A percentile compares a stretch with the other conserved stretches of the same genome.
Evolutionary conservation across 2,797 vertebrate species (phyloP).

Genomic region (Sciurus carolinensis): DNA sequence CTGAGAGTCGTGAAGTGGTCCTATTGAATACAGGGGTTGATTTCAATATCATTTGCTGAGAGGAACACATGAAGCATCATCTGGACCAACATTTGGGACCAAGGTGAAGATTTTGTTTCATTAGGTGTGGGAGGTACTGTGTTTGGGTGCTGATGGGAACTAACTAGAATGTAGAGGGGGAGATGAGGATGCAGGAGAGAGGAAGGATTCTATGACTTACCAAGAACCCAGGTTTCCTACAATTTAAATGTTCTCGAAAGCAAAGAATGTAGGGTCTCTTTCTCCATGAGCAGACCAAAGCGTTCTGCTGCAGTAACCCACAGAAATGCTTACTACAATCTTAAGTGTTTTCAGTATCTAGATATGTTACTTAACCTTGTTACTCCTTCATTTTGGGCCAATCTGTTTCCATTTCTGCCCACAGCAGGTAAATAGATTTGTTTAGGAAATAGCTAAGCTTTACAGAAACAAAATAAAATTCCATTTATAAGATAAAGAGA

Average conservation of each 20-base stretch:
- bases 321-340: not conserved
- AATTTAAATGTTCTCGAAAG: not conserved
- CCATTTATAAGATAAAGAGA: not conserved
- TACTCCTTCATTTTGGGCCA: not conserved
- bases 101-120: not conserved
- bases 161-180: not conserved
- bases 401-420: slow-evolving; percentile 11
- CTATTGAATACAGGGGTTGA: rapidly evolving
- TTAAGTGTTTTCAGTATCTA: not conserved
- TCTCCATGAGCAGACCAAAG: not conserved
- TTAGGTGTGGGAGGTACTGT: not conserved
- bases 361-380: not conserved
- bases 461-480: not conserved
- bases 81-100: not conserved
- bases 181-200: not conserved
- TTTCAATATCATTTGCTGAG: not conserved
- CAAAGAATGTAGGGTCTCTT: not conserved
- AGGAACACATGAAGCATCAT: not conserved
- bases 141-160: not conserved
- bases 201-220: not conserved
- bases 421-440: slow-evolving; percentile 9
- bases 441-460: slow-evolving; percentile 1
- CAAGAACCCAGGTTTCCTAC: not conserved
- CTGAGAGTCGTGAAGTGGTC: not conserved
- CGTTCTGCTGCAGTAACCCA: not conserved